Evolutionary conservation across 2,888 invertebrate species (phyloP), one percentile per base, ranked within the genome.

Genomic region (Xanthia togata): DNA sequence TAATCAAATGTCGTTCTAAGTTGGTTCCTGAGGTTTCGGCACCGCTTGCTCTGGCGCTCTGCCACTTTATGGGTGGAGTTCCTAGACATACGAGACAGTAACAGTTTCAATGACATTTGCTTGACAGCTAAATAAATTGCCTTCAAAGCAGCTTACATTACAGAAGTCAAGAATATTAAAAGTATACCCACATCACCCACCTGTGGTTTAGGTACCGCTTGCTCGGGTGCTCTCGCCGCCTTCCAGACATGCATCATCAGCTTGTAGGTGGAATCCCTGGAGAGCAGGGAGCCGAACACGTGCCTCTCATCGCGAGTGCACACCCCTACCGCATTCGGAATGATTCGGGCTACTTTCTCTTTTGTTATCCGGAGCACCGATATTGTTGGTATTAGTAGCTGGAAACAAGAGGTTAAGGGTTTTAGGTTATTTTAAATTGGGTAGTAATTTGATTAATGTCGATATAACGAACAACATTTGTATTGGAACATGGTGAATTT

Each of bases 241-340:
- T 98, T 98, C 98, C 98, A 99, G 44, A 99, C 98, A 89, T 98
- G 98, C 91, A 97, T 97, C 98, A 99, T 98, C 82, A 98, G 97
- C 90, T 98, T 98, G 95, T 98, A 98, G 0, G 99, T 98, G 84
- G 98, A 98, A 93, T 99, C 99, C 65, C 99, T 97, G 50, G 99
- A 98, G 88, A 99, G 97, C 85, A 99, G 97, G 81, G 99, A 99
- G 67, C 98, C 98, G 96, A 99, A 99, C 70, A 98, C 98, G 91
- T 98, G 98, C 69, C 98, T 98, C 90, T 98, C 98, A 90, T 98
- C 98, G 67, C 97, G 97, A n/a, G 99, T 99, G 78, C 97, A 97
- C 55, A 99, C 98, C 47, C 99, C 99, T 77, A 99, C 98, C 23
- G 99, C 99, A 95, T 99, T 99, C 69, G 99, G 99, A 90, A 99